Evolutionary conservation across 2,113 vertebrate genomes (phyloP).

Genomic region (Rhea americana): DNA sequence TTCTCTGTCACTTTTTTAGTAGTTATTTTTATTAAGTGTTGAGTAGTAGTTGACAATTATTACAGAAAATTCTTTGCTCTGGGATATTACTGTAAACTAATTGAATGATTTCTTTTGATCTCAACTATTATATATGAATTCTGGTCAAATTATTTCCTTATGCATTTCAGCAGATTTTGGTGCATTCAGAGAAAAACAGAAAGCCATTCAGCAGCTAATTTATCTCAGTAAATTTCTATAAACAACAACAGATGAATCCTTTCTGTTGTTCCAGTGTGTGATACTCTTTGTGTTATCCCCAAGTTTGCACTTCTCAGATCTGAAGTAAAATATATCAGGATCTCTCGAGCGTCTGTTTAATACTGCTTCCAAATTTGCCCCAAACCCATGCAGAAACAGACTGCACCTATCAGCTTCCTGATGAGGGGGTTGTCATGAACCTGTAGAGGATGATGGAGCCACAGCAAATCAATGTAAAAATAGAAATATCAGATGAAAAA

Average conservation of each 20-base stretch:
- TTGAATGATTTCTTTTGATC: background rate
- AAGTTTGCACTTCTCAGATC: background rate
- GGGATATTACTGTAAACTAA: background rate
- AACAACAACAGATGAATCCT: background rate
- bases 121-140: background rate
- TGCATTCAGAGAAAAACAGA: background rate
- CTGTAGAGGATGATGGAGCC: background rate
- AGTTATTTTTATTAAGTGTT: accelerated
- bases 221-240: background rate
- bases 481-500: background rate
- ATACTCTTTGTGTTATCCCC: background rate
- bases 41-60: background rate
- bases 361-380: background rate
- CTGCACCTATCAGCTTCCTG: background rate
- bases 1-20: background rate
- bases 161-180: background rate
- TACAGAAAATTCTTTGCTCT: background rate
- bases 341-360: background rate
- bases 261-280: background rate
- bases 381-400: background rate
- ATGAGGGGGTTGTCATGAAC: background rate
- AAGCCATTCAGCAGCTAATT: background rate
- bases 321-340: background rate
- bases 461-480: background rate
- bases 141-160: background rate